phyloP scores from a whole-genome alignment of 2,888 invertebrate genomes.

The Leucozona laternaria region DNA sequence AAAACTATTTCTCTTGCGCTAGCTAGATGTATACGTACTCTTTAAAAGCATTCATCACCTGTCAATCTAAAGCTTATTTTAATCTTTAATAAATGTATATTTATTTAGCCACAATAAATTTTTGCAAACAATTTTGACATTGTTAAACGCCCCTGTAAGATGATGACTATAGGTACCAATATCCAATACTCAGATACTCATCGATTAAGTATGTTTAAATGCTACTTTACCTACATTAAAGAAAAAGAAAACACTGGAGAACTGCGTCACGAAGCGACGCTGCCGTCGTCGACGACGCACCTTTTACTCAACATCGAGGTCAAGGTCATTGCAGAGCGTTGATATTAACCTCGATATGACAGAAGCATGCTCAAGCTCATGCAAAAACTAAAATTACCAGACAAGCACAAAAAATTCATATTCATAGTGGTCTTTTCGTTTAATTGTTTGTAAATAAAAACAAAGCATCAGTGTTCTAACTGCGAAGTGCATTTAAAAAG shows the following conservation, averaged over 20 bases:
- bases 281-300: slow-evolving; percentile 11
- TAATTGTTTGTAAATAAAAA: slow-evolving; percentile 35
- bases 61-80: slow-evolving; percentile 3
- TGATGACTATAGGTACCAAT: neutral
- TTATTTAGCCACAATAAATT: neutral
- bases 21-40: neutral
- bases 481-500: slow-evolving; percentile 6
- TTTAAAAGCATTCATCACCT: neutral
- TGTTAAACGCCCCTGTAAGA: neutral
- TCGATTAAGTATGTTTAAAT: slow-evolving; percentile 12
- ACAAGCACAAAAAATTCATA: neutral
- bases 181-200: neutral
- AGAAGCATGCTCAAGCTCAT: slow-evolving; percentile 17
- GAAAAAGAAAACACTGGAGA: slow-evolving; percentile 2
- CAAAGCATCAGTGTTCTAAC: neutral
- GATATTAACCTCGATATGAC: slow-evolving; percentile 53
- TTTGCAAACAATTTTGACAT: slow-evolving; percentile 33
- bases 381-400: slow-evolving; percentile 5
- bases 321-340: slow-evolving; percentile 63
- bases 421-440: neutral
- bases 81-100: neutral
- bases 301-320: slow-evolving; percentile 60
- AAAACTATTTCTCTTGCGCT: neutral
- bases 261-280: slow-evolving; percentile 13
- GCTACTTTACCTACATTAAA: slow-evolving; percentile 7